These are phyloP conservation scores for Batillaria attramentaria DNA, from an alignment of 1,140 invertebrate genomes.

Conservation along the genomic window DNA sequence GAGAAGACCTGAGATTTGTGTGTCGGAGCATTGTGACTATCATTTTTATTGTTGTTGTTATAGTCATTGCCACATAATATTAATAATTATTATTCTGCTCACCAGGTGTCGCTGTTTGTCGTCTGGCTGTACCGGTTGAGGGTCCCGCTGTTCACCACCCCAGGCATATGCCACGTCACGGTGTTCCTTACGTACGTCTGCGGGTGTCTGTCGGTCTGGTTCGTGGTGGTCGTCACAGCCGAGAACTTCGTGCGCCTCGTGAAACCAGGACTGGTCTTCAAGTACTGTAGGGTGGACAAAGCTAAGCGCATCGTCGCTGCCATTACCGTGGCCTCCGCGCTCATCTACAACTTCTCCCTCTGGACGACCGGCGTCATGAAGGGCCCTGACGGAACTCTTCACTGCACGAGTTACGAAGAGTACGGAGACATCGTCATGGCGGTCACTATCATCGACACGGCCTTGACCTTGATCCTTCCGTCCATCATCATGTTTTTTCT, in stretches of 20 bases:
- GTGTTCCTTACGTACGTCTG: conserved; percentile 64
- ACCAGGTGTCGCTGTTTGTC: conserved; percentile 44
- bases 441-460: conserved; percentile 40
- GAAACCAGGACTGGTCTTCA: conserved; percentile 60
- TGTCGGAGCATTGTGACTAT: too few relatives aligned
- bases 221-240: conserved; percentile 60
- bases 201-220: conserved; percentile 68
- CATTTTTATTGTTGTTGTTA: too few relatives aligned
- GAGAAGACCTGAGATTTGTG: too few relatives aligned
- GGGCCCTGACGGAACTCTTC: not conserved
- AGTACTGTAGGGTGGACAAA: conserved; percentile 55
- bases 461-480: conserved; percentile 38
- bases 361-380: conserved; percentile 23
- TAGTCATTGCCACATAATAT: too few relatives aligned
- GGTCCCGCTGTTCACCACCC: conserved; percentile 61
- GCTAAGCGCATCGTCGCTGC: conserved; percentile 53
- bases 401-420: conserved; percentile 12
- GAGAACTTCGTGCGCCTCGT: conserved; percentile 63
- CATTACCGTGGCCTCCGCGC: conserved; percentile 43
- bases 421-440: conserved; percentile 28
- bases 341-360: conserved; percentile 49
- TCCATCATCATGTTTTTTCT: conserved; percentile 36
- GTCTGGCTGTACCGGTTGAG: conserved; percentile 75
- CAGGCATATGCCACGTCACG: conserved; percentile 61
- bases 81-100: too few relatives aligned